Evolutionary conservation across 2,113 vertebrate species (phyloP), one percentile per base, ranked within the genome.

Genomic region (Caranx ignobilis): DNA sequence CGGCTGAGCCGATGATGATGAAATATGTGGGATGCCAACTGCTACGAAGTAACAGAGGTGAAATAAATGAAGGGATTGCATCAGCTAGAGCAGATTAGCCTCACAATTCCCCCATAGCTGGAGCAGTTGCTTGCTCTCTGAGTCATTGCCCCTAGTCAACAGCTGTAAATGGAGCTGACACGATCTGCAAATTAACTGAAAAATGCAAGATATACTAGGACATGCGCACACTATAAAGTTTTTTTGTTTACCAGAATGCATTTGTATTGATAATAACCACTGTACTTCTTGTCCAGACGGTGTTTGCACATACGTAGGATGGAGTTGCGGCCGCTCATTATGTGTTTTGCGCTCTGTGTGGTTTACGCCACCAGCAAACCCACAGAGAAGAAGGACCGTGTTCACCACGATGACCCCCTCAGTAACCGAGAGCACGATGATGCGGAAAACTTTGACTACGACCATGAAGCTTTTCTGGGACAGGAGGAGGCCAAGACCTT

Each of bases 391-490:
- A 99, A 99, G 78, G 97, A 98, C 16, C 96, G 97, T 0, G 91
- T 99, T 5, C 96, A 97, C 86, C 97, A 97, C 0, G 98, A 99
- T 3, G 88, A 96, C 0, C 96, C 95, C 43, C 97, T 99, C 26
- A 99, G 98, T 2, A 91, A 96, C 84, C 95, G 95, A 61, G 94
- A 95, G 31, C 98, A 99, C 1, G 94, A 99, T 1, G 98, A 99
- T 5, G 83, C 90, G 0, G 95, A 99, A 76, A 97, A 86, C 89
- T 99, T 98, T 57, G 97, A 99, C 80, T 99, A 99, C n/a, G 98
- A 99, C 92, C 98, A 99, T 0, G 98, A 99, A 37, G 98, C 98
- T 13, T 99, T 99, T 88, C 94, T 99, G 57, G 98, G 98, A 2
- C 96, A 97, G 0, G 97, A 99, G 0, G 97, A 99, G 77, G 97